These are phyloP conservation scores for Nematolebias whitei DNA, from an alignment of 2,113 vertebrate genomes.

Conservation along the genomic window DNA sequence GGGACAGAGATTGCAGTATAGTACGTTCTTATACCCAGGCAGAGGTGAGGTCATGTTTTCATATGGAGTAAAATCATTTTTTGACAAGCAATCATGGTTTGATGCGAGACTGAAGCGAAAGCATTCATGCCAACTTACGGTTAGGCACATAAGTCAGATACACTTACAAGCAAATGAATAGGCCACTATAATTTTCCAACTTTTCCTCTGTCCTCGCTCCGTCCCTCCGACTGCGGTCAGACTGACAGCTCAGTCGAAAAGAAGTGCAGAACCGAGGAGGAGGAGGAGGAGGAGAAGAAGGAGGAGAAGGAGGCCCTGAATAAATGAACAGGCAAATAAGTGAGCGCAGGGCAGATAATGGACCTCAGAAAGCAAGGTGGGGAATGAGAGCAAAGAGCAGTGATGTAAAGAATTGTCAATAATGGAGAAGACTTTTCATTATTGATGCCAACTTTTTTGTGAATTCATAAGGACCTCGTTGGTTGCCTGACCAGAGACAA, in stretches of 20 bases:
- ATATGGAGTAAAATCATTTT: not conserved
- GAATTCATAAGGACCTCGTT: constrained; percentile 63
- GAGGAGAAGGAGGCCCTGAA: constrained; percentile 58
- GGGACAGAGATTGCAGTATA: not conserved
- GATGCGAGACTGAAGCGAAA: constrained; percentile 21
- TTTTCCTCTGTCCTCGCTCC: constrained; percentile 27
- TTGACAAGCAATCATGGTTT: constrained; percentile 15
- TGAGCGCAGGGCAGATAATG: constrained; percentile 74
- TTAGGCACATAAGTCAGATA: constrained; percentile 12
- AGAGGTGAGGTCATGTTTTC: constrained; percentile 44
- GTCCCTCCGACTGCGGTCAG: constrained; percentile 2
- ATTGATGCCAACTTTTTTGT: constrained; percentile 70
- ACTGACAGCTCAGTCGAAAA: constrained; percentile 41
- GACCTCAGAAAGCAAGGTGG: constrained; percentile 58
- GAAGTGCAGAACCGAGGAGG: constrained; percentile 9
- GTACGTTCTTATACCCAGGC: constrained; percentile 14
- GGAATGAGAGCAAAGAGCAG: constrained; percentile 58
- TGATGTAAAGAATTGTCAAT: constrained; percentile 76
- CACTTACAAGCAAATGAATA: not conserved
- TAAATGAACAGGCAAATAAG: constrained; percentile 77
- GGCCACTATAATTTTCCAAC: not conserved
- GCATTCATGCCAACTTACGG: constrained; percentile 1
- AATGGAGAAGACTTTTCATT: constrained; percentile 70
- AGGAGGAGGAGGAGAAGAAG: too few species aligned
- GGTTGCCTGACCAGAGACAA: constrained; percentile 22